A percentile compares a stretch with the other conserved stretches of the same genome.
phyloP scores from a whole-genome alignment of 2,888 invertebrate species.

The Sinotaia quadrata region DNA sequence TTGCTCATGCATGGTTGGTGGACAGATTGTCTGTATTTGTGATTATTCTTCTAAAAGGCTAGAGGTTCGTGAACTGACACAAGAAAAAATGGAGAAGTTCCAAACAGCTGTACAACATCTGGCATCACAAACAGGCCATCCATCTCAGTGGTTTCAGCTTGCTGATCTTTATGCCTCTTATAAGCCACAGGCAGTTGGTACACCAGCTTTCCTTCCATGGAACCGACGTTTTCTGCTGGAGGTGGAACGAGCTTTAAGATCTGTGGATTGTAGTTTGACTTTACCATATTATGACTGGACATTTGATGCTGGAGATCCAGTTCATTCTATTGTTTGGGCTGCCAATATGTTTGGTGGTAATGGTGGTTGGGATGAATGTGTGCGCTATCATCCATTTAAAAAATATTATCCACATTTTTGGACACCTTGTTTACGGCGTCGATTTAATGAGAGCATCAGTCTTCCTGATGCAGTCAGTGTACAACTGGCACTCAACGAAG shows the following conservation, averaged over 20 bases:
- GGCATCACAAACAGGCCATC: conserved; percentile 45
- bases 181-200: conserved; percentile 64
- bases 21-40: conserved; percentile 54
- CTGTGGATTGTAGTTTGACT: conserved; percentile 62
- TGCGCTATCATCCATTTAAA: conserved; percentile 67
- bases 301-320: conserved; percentile 62
- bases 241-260: conserved; percentile 63
- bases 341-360: conserved; percentile 68
- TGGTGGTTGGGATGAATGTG: conserved; percentile 59
- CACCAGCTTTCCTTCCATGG: conserved; percentile 65
- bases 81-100: conserved; percentile 59
- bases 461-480: conserved; percentile 67
- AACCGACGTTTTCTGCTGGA: conserved; percentile 63
- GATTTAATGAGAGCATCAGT: conserved; percentile 58
- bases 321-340: conserved; percentile 64
- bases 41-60: conserved; percentile 51
- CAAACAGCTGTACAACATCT: conserved; percentile 62
- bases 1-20: conserved; percentile 55
- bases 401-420: conserved; percentile 59
- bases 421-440: conserved; percentile 63
- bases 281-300: conserved; percentile 72
- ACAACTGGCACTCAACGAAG: conserved; percentile 59
- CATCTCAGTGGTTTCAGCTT: conserved; percentile 64
- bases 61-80: conserved; percentile 65
- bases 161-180: conserved; percentile 58